These are phyloP conservation scores for Protomyctophum bolini DNA, from an alignment of 2,113 vertebrate species.

Conservation along the genomic window DNA sequence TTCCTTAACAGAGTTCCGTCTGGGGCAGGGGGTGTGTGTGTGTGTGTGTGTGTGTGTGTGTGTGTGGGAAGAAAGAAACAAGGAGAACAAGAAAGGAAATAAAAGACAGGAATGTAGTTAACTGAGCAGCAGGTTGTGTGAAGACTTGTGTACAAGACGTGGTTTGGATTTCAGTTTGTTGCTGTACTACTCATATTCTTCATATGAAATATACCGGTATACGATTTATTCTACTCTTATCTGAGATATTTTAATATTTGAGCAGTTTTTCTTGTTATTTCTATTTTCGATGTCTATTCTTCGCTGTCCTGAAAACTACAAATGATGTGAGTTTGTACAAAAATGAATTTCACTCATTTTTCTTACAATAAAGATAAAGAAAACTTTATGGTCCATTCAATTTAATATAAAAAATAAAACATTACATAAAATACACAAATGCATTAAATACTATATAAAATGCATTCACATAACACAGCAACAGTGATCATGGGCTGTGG, in stretches of 20 bases:
- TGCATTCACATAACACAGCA: too few relatives aligned
- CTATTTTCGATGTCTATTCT: background rate
- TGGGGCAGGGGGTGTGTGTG: background rate
- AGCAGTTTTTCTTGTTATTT: conserved; percentile 5
- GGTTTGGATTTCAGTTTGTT: background rate
- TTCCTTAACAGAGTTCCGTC: conserved; percentile 26
- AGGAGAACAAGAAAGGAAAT: background rate
- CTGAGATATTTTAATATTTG: too few relatives aligned
- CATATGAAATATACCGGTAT: too few relatives aligned
- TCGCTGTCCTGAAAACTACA: conserved; percentile 19
- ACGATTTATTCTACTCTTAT: too few relatives aligned
- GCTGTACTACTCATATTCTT: too few relatives aligned
- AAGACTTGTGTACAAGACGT: background rate
- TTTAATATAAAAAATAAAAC: too few relatives aligned
- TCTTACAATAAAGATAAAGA: too few relatives aligned
- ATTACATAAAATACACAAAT: too few relatives aligned
- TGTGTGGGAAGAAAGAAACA: background rate
- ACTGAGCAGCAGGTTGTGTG: background rate
- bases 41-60: background rate
- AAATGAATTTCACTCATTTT: too few relatives aligned
- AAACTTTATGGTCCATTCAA: too few relatives aligned
- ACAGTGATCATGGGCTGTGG: too few relatives aligned
- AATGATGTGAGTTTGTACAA: conserved; percentile 10
- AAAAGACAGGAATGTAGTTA: background rate
- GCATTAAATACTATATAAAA: too few relatives aligned